Percentiles rank a stretch among this genome's conserved stretches.
These are phyloP conservation scores for Limnephilus rhombicus DNA, from an alignment of 2,888 invertebrate species.

Conservation along the genomic window DNA sequence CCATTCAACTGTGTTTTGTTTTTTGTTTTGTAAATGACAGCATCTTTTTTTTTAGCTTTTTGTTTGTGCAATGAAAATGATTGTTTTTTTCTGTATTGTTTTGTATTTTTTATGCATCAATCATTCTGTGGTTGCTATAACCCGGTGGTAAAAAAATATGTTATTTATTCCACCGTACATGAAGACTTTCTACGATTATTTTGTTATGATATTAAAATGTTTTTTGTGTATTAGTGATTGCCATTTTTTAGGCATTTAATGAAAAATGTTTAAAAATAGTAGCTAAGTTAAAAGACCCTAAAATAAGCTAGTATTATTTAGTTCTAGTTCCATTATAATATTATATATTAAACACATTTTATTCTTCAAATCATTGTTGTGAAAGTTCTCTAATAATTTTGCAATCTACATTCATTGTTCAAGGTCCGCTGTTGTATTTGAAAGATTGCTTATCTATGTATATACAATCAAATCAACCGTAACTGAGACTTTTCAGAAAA, in stretches of 20 bases:
- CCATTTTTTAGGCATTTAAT: constrained; percentile 21
- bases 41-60: background rate
- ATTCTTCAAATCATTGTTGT: background rate
- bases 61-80: constrained; percentile 6
- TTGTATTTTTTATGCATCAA: background rate
- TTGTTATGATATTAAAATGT: constrained; percentile 24
- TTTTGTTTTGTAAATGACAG: background rate
- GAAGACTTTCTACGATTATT: constrained; percentile 37
- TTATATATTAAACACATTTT: background rate
- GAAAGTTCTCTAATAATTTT: constrained; percentile 25
- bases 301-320: constrained; percentile 9
- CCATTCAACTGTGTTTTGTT: background rate
- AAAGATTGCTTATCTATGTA: background rate
- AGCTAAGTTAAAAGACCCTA: background rate
- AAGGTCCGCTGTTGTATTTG: background rate
- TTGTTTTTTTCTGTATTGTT: background rate
- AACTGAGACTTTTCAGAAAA: background rate
- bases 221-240: constrained; percentile 18
- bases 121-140: background rate
- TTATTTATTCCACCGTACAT: constrained; percentile 27
- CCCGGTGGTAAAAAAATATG: constrained; percentile 10
- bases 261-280: constrained; percentile 16
- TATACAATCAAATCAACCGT: background rate
- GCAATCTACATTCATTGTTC: background rate
- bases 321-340: background rate